Conservation (phyloP, 1,140 invertebrate genomes). For the Papilio helenus region DNA sequence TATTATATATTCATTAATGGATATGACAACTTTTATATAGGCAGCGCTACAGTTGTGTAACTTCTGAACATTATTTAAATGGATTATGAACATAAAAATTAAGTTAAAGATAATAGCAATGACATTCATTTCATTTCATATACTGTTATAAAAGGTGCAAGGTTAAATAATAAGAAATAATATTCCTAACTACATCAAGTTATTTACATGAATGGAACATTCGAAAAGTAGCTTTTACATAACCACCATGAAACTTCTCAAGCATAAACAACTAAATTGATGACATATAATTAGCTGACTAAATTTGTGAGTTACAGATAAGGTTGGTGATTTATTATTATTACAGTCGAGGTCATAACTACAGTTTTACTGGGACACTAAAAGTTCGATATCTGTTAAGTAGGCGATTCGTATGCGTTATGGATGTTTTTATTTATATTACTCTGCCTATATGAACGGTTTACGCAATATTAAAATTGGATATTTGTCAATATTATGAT, state of each 20-base stretch:
- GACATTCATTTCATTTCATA: too few species aligned
- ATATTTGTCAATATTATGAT: constrained; percentile 35
- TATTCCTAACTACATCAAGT: neutral
- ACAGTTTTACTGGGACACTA: constrained; percentile 31
- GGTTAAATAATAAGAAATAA: too few species aligned
- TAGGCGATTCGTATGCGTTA: constrained; percentile 59
- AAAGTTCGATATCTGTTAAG: constrained; percentile 48
- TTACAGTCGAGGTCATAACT: constrained; percentile 42
- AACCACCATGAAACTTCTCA: constrained; percentile 21
- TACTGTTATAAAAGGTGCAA: too few species aligned
- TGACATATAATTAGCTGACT: constrained; percentile 32
- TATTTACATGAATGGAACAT: neutral
- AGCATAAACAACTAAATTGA: constrained; percentile 27
- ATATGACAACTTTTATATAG: neutral
- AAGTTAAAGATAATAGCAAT: too few species aligned
- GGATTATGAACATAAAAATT: neutral
- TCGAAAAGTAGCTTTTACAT: constrained; percentile 1
- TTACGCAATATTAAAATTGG: constrained; percentile 31
- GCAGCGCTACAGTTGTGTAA: neutral
- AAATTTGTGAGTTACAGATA: constrained; percentile 36
- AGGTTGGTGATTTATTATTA: constrained; percentile 40
- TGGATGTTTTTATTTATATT: constrained; percentile 54
- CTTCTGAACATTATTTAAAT: neutral
- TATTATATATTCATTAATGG: too few species aligned
- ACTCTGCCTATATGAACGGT: constrained; percentile 32